Evolutionary conservation across 64 coral and sea anemone genomes (phyloP).

Genomic region (Montipora efflorescens): DNA sequence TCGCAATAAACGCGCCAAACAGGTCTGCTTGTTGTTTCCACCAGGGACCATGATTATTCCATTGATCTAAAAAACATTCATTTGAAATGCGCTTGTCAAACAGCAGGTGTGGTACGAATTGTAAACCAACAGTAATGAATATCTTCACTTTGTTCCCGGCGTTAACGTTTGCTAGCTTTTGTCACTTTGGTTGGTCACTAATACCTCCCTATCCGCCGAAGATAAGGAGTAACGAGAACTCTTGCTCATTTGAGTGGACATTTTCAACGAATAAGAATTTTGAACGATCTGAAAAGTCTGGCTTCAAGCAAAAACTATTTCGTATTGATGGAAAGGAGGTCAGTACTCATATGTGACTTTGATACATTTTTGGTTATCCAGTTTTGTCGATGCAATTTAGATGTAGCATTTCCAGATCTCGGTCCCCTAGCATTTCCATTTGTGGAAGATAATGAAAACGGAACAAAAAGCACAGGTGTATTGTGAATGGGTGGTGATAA

Average conservation of each 20-base stretch:
- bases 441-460: no score
- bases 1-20: background rate
- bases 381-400: no score
- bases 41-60: background rate
- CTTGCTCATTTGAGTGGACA: background rate
- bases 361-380: no score
- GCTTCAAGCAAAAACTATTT: background rate
- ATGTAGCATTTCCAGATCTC: no score
- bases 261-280: background rate
- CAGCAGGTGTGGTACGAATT: background rate
- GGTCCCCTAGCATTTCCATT: no score
- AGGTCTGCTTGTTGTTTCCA: constrained; percentile 1
- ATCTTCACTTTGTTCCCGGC: background rate
- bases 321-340: constrained; percentile 41
- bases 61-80: background rate
- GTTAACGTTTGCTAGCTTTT: background rate
- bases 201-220: background rate
- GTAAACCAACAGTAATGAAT: background rate
- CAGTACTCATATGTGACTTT: background rate
- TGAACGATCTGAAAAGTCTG: background rate
- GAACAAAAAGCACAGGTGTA: no score
- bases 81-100: background rate
- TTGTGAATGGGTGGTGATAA: no score
- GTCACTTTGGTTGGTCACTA: background rate
- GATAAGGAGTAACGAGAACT: background rate